A percentile compares a stretch with the other conserved stretches of the same genome.
Evolutionary conservation across 2,113 vertebrate genomes (phyloP).

Genomic region (Vulpes ferrilata): DNA sequence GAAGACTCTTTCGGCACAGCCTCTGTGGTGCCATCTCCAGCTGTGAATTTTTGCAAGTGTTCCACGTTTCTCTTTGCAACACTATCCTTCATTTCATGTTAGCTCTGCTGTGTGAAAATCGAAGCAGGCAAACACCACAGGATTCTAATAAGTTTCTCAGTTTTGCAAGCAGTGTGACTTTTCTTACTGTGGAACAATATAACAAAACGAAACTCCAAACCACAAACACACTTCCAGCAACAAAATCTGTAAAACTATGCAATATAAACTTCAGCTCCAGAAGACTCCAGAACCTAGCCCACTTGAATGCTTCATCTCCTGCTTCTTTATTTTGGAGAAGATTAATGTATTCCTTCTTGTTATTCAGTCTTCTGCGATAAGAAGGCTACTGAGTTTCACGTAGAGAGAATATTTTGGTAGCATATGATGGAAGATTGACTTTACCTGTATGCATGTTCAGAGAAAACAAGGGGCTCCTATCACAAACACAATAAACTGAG

Average conservation of each 20-base stretch:
- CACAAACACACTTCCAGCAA: slow-evolving; percentile 59
- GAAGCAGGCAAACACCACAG: slow-evolving; percentile 28
- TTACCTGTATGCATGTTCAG: background rate
- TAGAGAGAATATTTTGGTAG: slow-evolving; percentile 21
- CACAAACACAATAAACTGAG: background rate
- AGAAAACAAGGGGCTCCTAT: background rate
- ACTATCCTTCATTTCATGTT: background rate
- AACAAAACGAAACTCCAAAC: slow-evolving; percentile 59
- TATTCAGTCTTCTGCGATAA: background rate
- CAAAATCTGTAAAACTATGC: slow-evolving; percentile 52
- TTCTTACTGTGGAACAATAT: slow-evolving; percentile 33
- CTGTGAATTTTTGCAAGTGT: slow-evolving; percentile 65
- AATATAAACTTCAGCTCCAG: slow-evolving; percentile 19
- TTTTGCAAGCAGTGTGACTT: slow-evolving; percentile 67
- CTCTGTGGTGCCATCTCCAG: background rate
- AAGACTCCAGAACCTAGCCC: slow-evolving; percentile 14
- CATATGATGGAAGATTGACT: background rate
- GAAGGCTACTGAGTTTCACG: background rate
- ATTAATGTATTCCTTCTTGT: slow-evolving; percentile 45
- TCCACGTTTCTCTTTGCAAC: background rate
- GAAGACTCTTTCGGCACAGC: background rate
- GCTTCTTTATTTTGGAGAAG: slow-evolving; percentile 28
- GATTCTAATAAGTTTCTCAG: slow-evolving; percentile 71
- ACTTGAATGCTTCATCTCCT: slow-evolving; percentile 25
- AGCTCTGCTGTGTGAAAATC: slow-evolving; percentile 62